Evolutionary conservation across 1,140 invertebrate species (phyloP), one percentile per base, ranked within the genome.

Genomic region (Yoshiicerus persimilis): DNA sequence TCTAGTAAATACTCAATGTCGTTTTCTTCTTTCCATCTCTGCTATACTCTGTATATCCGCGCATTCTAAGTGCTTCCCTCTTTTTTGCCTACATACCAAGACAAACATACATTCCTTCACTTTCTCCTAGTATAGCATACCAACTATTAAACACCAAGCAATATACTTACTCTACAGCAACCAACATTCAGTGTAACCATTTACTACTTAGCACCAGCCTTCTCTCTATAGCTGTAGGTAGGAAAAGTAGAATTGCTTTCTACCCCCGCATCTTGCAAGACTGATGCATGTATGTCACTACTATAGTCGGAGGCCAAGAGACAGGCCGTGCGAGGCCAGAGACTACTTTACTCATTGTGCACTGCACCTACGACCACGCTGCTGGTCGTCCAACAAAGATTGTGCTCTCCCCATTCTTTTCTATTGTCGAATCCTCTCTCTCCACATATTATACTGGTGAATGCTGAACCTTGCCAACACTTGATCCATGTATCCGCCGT

Each of bases 301-400:
- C 47, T 47, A 20, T 4, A 47, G 13, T 47, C 9, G 8, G 39
- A 41, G 39, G 39, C 2, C 1, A 38, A 34, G 4, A 38, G 32
- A 36, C 34, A 80, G 75, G 23, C 20, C 47, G n/a, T n/a, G n/a
- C n/a, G 20, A n/a, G 75, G 75, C 75, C 75, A 80, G 75, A 32
- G 75, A 38, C 75, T 34, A 80, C 66, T 80, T 80, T 80, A 80
- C 75, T 80, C 75, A 80, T 80, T 80, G 75, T 34, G 38, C 34
- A 80, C 38, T 36, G n/a, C 47, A 56, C 30, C 34, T 34, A n/a
- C 16, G 30, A 20, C 20, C 66, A 23, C 13, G 27, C 34, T 20
- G 32, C 62, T 66, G 25, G 62, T 66, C 75, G 20, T 10, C 75
- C 34, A 38, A 80, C 75, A 80, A 56, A 56, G 47, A n/a, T 13